Conservation (phyloP, 2,888 invertebrate genomes). For the Mechanitis messenoides region DNA sequence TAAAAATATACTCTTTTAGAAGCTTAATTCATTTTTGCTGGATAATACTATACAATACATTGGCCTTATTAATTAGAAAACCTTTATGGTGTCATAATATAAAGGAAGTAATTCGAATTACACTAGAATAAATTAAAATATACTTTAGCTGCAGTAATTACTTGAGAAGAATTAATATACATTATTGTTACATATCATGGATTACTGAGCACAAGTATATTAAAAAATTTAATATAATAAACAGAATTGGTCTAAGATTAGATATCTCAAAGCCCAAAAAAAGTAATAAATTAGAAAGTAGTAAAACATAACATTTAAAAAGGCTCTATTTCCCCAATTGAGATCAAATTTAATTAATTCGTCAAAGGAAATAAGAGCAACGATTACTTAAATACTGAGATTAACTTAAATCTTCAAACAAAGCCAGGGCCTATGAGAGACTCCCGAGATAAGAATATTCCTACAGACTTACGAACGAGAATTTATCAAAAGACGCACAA, state of each 20-base stretch:
- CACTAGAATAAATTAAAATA: no score
- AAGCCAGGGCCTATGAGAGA: constrained; percentile 45
- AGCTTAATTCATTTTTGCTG: not conserved
- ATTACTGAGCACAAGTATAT: no score
- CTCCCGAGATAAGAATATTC: constrained; percentile 48
- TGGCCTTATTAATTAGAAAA: constrained; percentile 8
- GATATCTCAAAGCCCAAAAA: not conserved
- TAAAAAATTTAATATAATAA: not conserved
- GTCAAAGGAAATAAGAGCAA: constrained; percentile 36
- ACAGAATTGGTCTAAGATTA: not conserved
- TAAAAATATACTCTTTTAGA: constrained; percentile 10
- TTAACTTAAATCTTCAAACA: constrained; percentile 51
- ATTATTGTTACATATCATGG: no score
- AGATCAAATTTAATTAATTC: constrained; percentile 35
- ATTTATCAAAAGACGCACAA: constrained; percentile 62
- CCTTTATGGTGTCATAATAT: not conserved
- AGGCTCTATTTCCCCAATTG: constrained; percentile 14
- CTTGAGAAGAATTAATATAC: no score
- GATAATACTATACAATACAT: not conserved
- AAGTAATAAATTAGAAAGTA: not conserved
- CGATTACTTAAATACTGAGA: constrained; percentile 47
- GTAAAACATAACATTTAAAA: not conserved
- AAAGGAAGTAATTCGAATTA: no score
- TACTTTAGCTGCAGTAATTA: no score
- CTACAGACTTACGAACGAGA: constrained; percentile 38